Base-by-base conservation (phyloP, 2,113 vertebrate genomes). In the Hipposideros armiger region DNA sequence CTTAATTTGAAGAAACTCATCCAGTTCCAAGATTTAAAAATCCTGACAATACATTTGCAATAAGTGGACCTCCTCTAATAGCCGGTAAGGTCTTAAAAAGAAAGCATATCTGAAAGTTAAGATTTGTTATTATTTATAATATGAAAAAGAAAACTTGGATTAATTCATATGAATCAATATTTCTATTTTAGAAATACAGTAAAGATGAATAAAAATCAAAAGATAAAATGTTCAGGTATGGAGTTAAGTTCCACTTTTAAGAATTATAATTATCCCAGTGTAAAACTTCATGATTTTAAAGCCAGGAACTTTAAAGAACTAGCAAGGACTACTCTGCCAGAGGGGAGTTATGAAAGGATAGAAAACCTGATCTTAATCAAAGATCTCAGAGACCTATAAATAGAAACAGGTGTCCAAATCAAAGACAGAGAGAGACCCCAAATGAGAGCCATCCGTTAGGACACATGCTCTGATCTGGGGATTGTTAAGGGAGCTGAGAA, bases 361-460 rank as follows among this genome's bases (percentile, higher is more conserved):
- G 91, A 97, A 96, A 97, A 95, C 30, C 96, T 86, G 96, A 97
- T 94, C 66, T 94, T 94, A 96, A 97, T 96, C 92, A 95, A 86
- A 95, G 93, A 91, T 42, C 95, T 89, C 94, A 94, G 96, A 88
- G 97, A 74, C 86, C 96, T 97, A 91, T 97, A 98, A 97, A 97
- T 91, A 97, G 95, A 96, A 86, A 92, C 94, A 97, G 94, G 97
- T 97, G 94, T 91, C 90, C 82, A 95, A 90, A 97, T 94, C 88
- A 97, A 95, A 96, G 93, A 93, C 97, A 95, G 94, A 85, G 72
- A 45, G 52, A 67, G 86, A 77, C 62, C 47, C 58, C 82, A 97
- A 85, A 96, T 95, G 89, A 82, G 93, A 97, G 93, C 96, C 91
- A 96, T 86, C 80, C 89, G 66, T 42, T 28, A 60, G 62, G 88